Conservation (phyloP, 2,113 vertebrate genomes). For the Xenopus tropicalis region UCB_Xtro_10.0 CM004450.2:120324501-120325000, state of each 20-base stretch:
- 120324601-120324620: no score
- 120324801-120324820: neutral
- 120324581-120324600: no score
- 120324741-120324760: neutral
- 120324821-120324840: neutral
- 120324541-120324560: no score
- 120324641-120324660: no score
- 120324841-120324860: conserved; percentile 1
- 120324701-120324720: neutral
- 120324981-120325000: neutral
- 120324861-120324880: conserved; percentile 1
- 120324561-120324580: no score
- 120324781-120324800: neutral
- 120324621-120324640: no score
- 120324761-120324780: neutral
- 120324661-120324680: neutral
- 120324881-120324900: neutral
- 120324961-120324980: neutral
- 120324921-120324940: neutral
- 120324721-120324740: neutral
- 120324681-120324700: neutral
- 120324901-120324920: neutral
- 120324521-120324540: no score
- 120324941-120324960: neutral
- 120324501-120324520: no score